Evolutionary conservation across 2,113 vertebrate genomes (phyloP), one percentile per base, ranked within the genome.

Genomic region (Agelaius phoeniceus): DNA sequence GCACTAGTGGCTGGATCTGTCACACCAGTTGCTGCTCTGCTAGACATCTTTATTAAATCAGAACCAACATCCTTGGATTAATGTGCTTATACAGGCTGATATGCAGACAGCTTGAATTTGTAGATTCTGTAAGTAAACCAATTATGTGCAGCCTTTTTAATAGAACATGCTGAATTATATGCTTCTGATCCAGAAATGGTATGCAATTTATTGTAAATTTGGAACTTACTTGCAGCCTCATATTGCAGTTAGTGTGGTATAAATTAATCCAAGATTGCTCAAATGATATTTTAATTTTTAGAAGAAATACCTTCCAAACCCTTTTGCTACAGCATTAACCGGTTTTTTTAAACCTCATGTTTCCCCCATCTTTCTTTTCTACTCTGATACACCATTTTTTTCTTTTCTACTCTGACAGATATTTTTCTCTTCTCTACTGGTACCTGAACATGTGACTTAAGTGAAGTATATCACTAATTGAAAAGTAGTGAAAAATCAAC

Each of bases 261-360:
- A 94, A 66, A 95, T 92, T 93, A 95, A 94, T 91, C 58, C 41
- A 79, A 85, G 51, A 72, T 95, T 92, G 72, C 67, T 95, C 92
- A 96, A 59, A 74, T 2, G 9, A 68, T 94, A 9, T 95, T 96
- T 90, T 78, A 24, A 44, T 68, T 94, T 94, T 69, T 93, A 77
- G 61, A 72, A 96, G 55, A 87, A 96, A 94, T 84, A n/a, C n/a
- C 14, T 63, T 96, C 49, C 78, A 13, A 92, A 66, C 15, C 81
- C 52, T 86, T 88, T 79, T 65, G 59, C 43, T 94, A 65, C 59
- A 51, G 59, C 17, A 30, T 39, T 85, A 72, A 35, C 21, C 14
- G 13, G 1, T 1, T 0, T 22, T 89, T 54, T 79, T 15, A 80
- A 89, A 78, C 26, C 49, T 69, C 39, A 33, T 90, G 19, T 37